Base-by-base conservation (phyloP, 2,888 invertebrate genomes). In the Proisotoma minuta region DNA sequence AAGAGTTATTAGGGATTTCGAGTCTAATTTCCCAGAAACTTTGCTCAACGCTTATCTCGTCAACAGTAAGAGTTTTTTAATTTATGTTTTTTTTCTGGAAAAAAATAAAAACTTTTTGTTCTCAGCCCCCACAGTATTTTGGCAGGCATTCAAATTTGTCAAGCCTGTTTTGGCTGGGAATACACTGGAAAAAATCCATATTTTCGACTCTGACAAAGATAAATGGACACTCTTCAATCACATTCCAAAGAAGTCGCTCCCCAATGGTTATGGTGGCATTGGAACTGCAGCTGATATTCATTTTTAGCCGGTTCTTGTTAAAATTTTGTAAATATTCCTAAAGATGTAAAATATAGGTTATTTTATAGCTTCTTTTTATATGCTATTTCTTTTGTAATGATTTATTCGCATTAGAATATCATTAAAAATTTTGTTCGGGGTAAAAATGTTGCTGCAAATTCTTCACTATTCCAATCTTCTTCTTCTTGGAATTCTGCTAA, bases 71-170 rank as follows among this genome's bases (percentile, higher is more conserved):
- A 18, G 50, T 22, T 20, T 57, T 43, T 43, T 18, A 3, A 24
- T 43, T 24, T 5, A 43, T 26, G 18, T n/a, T n/a, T n/a, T 24
- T 15, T 3, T 22, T 39, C 26, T 49, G 12, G 1, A 47, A 57
- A 61, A 8, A 34, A n/a, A n/a, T 10, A 23, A 5, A 48, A 3
- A 50, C 23, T 50, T 3, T 18, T 27, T 39, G n/a, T 12, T 23
- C 18, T n/a, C 18, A 66, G 66, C 67, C 57, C 67, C 67, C 29
- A 51, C 63, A 29, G 61, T 67, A 53, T 67, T 67, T 50, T 64
- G 64, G 63, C 67, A 67, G 52, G 67, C 61, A 20, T 67, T 64
- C 43, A 67, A 67, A 57, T 59, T 64, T 28, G 59, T 67, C 43
- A 67, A 67, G 27, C 67, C 67, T 5, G 15, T 67, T n/a, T 60